Base-by-base conservation (phyloP, 2,797 vertebrate genomes). In the Myoxocephalus aenaeus region DNA sequence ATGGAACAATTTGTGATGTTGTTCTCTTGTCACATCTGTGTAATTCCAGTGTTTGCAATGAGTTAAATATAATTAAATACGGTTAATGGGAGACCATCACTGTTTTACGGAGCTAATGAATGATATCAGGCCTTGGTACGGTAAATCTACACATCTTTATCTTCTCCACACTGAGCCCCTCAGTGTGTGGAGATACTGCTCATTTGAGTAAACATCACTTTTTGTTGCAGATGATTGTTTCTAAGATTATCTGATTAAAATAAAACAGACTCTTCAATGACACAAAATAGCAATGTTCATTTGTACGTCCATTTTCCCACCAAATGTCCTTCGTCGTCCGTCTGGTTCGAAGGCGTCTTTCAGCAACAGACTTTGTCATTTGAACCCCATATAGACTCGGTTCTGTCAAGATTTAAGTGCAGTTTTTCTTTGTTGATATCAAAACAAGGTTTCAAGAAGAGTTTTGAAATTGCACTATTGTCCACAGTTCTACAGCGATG, bases 1-100 rank as follows among this genome's bases (percentile, higher is more conserved):
- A 76, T 38, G 36, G 25, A 68, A 82, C 65, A 73, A 44, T 65
- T 22, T 56, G 63, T 73, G 80, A 66, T 84, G 87, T 75, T 74
- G 57, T 75, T 76, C 25, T 77, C 75, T 11, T 2, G 69, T 82
- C 67, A 69, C 54, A 40, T 78, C 53, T 65, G 64, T 81, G 66
- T 83, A 84, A 81, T 91, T 95, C 94, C 94, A 95, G 95, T 95
- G 95, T 95, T 94, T 92, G 84, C 77, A 89, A 72, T 88, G 76
- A 92, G 87, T 94, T 93, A 91, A 91, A 94, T 90, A 88, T 32
- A 80, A 86, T 90, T 86, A 92, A 92, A 91, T 90, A 91, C 44
- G 84, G 63, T 88, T 83, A 88, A 79, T 78, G 62, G 85, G 22
- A 89, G 68, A 85, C 83, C 64, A 81, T 75, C 9, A 32, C 70